A percentile compares a stretch with the other conserved stretches of the same genome.
Evolutionary conservation across 2,888 invertebrate genomes (phyloP).

Genomic region (Strigamia maritima): DNA sequence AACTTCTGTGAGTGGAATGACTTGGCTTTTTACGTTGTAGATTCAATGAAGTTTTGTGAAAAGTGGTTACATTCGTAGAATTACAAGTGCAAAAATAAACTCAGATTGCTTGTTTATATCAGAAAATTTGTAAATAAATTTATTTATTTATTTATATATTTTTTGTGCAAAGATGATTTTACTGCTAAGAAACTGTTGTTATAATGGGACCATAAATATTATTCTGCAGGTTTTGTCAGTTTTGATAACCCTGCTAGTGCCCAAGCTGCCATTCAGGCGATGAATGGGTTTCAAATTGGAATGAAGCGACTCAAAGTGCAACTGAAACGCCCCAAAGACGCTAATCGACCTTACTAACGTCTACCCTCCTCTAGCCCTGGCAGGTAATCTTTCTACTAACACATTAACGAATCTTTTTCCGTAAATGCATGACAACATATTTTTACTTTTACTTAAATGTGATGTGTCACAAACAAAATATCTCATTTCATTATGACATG

Average conservation of each 20-base stretch:
- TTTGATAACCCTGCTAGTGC: constrained; percentile 98
- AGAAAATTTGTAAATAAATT: not conserved
- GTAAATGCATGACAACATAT: constrained; percentile 8
- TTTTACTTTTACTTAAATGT: constrained; percentile 28
- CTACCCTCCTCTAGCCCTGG: constrained; percentile 38
- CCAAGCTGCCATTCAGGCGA: constrained; percentile 97
- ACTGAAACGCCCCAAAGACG: constrained; percentile 97
- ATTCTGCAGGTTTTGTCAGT: constrained; percentile 86
- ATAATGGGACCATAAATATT: constrained; percentile 5
- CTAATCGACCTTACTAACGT: constrained; percentile 91
- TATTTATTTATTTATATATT: not conserved
- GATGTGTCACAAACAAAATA: constrained; percentile 27
- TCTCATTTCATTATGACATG: constrained; percentile 29
- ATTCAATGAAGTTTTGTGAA: not conserved
- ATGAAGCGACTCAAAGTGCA: constrained; percentile 99
- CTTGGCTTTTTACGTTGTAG: not conserved
- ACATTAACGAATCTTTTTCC: constrained; percentile 26
- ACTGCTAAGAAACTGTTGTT: constrained; percentile 5
- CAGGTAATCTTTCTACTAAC: constrained; percentile 39
- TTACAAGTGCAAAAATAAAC: not conserved
- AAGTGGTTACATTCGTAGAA: not conserved
- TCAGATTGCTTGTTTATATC: not conserved
- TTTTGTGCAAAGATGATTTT: not conserved
- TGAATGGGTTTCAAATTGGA: constrained; percentile 99
- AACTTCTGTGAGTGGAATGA: constrained; percentile 8